Conservation (phyloP, 1,140 invertebrate species). For the Neocloeon triangulifer region DNA sequence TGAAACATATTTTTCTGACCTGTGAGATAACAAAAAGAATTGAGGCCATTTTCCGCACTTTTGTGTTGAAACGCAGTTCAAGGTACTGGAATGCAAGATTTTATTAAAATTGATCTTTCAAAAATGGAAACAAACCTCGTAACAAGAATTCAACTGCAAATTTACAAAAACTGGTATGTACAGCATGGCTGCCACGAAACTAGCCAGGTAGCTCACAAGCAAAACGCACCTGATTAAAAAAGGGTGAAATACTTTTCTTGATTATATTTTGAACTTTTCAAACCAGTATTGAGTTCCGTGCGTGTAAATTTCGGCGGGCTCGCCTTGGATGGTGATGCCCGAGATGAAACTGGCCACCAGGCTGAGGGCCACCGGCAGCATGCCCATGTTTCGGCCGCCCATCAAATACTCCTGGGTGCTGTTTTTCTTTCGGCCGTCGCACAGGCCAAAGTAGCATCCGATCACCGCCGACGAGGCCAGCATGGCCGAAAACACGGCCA, state of each 20-base stretch:
- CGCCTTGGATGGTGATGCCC: background rate
- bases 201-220: background rate
- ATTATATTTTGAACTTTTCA: background rate
- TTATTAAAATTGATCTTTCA: too few relatives aligned
- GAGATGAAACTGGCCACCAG: constrained; percentile 10
- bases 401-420: constrained; percentile 14
- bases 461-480: constrained; percentile 18
- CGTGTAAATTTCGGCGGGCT: constrained; percentile 1
- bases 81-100: constrained; percentile 8
- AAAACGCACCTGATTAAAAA: background rate
- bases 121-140: background rate
- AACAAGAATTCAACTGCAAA: background rate
- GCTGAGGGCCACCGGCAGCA: constrained; percentile 14
- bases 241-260: background rate
- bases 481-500: constrained; percentile 14
- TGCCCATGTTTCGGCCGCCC: constrained; percentile 11
- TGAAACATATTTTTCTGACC: too few relatives aligned
- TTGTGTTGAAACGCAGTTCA: constrained; percentile 5
- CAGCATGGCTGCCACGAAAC: background rate
- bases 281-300: constrained; percentile 1
- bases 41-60: constrained; percentile 5
- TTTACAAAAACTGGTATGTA: constrained; percentile 1
- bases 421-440: constrained; percentile 17
- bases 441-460: constrained; percentile 22
- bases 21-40: constrained; percentile 3